Conservation (phyloP, 1,140 invertebrate species). For the Pachypsylla venusta region DNA sequence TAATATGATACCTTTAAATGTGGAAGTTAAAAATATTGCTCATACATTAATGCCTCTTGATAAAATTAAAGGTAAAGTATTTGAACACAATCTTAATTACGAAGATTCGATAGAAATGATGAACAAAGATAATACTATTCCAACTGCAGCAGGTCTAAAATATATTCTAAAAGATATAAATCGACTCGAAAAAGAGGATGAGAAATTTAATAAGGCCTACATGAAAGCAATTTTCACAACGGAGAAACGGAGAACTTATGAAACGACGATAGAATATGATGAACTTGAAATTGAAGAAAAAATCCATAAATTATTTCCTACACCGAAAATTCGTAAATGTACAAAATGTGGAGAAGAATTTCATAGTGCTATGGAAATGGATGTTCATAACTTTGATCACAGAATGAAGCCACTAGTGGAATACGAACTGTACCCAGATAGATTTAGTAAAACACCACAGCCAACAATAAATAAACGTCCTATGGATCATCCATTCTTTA, state of each 20-base stretch:
- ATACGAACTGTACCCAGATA: not conserved
- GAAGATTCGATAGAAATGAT: no score
- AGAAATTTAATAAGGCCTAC: not conserved
- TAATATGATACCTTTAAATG: conserved; percentile 2
- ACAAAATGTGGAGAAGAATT: not conserved
- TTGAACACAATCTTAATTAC: no score
- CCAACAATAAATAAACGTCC: not conserved
- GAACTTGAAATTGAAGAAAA: not conserved
- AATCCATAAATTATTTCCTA: not conserved
- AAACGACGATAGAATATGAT: not conserved
- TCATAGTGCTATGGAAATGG: not conserved
- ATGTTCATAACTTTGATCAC: conserved; percentile 1
- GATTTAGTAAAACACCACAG: not conserved
- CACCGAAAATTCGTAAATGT: not conserved
- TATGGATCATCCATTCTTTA: not conserved
- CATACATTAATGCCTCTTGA: not conserved
- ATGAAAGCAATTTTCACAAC: not conserved
- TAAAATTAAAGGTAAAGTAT: conserved; percentile 3
- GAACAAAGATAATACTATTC: not conserved
- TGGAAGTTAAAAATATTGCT: not conserved
- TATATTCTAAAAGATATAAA: not conserved
- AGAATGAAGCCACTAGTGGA: not conserved
- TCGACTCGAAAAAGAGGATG: not conserved
- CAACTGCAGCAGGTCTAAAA: not conserved
- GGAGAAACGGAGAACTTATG: conserved; percentile 7